These are phyloP conservation scores for Drosophila melanica DNA, from an alignment of 1,140 invertebrate species.

Conservation along the genomic window DNA sequence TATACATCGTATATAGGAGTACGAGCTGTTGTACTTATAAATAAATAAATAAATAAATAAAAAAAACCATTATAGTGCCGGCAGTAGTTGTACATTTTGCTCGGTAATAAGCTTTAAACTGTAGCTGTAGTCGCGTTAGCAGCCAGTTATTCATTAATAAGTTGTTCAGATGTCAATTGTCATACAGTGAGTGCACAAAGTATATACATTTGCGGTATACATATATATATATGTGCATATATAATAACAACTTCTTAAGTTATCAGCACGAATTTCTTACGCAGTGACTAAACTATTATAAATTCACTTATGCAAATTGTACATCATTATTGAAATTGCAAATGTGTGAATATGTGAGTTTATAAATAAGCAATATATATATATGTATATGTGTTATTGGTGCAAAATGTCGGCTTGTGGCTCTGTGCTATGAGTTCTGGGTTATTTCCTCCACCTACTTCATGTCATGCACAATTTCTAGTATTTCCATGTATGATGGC, in stretches of 20 bases:
- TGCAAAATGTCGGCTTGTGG: slow-evolving; percentile 9
- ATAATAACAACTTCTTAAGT: slow-evolving; percentile 36
- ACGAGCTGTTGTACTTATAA: slow-evolving; percentile 31
- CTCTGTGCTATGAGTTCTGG: slow-evolving; percentile 1
- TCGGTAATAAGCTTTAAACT: slow-evolving; percentile 72
- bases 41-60: slow-evolving; percentile 17
- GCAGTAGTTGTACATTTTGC: slow-evolving; percentile 57
- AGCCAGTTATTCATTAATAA: slow-evolving; percentile 74
- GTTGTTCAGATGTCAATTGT: slow-evolving; percentile 77
- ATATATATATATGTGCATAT: slow-evolving; percentile 32
- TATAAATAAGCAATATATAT: not conserved
- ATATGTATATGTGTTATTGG: slow-evolving; percentile 2
- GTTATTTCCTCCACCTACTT: not conserved
- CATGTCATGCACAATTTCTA: not conserved
- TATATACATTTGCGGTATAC: slow-evolving; percentile 21
- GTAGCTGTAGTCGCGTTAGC: slow-evolving; percentile 51
- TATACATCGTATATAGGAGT: slow-evolving; percentile 25
- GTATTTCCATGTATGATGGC: not conserved
- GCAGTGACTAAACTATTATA: slow-evolving; percentile 36
- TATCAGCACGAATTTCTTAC: slow-evolving; percentile 25
- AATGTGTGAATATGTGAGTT: not conserved
- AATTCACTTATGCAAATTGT: slow-evolving; percentile 46
- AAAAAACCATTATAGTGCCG: slow-evolving; percentile 51
- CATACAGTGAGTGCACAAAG: slow-evolving; percentile 58
- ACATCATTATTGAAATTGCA: slow-evolving; percentile 28